Evolutionary conservation across 2,888 invertebrate genomes (phyloP).

Genomic region (Scaeva pyrastri): DNA sequence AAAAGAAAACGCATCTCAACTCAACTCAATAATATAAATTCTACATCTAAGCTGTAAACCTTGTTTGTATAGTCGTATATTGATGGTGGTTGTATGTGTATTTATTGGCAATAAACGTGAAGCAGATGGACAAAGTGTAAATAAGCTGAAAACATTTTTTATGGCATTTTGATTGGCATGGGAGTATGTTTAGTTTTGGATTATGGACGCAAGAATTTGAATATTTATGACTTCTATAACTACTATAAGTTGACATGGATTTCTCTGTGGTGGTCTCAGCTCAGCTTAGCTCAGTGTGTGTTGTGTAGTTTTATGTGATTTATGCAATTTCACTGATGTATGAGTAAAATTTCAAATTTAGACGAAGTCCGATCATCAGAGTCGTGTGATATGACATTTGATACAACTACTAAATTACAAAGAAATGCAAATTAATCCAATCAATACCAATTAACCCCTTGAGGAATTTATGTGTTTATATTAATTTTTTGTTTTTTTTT

Average conservation of each 20-base stretch:
- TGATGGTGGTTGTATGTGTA: neutral
- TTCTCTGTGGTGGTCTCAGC: constrained; percentile 51
- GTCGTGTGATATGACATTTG: constrained; percentile 24
- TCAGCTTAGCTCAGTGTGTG: too few species aligned
- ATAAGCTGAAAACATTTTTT: constrained; percentile 45
- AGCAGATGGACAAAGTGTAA: constrained; percentile 35
- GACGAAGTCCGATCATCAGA: neutral
- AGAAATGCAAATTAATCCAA: neutral
- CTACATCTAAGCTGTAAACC: neutral
- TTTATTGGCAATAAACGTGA: constrained; percentile 26
- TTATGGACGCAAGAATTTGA: constrained; percentile 14
- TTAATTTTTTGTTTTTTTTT: neutral
- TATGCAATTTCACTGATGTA: constrained; percentile 32
- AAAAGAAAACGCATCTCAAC: constrained; percentile 22
- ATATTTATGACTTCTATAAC: constrained; percentile 27
- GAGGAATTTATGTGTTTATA: constrained; percentile 2
- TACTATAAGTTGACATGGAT: constrained; percentile 13
- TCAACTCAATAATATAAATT: constrained; percentile 1
- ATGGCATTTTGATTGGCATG: constrained; percentile 38
- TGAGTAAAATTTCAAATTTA: neutral
- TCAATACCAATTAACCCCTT: constrained; percentile 26
- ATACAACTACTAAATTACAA: constrained; percentile 37
- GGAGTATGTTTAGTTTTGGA: constrained; percentile 33
- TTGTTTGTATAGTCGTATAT: constrained; percentile 1
- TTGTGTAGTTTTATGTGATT: constrained; percentile 27